Conservation (phyloP, 2,888 invertebrate species). For the Frankliniella fusca region DNA sequence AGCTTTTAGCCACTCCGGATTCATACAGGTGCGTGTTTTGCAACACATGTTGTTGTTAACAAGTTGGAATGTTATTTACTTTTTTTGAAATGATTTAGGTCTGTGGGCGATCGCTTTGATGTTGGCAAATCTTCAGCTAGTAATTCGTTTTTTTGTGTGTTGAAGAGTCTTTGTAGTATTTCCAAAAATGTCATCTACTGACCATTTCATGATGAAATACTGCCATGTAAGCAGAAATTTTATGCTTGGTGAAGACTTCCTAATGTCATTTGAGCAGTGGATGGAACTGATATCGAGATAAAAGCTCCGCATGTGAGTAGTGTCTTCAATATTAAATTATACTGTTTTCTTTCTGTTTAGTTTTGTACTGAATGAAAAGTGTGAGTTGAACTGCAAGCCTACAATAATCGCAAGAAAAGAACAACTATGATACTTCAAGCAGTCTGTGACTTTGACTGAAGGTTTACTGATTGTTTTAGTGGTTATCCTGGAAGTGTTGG, state of each 20-base stretch:
- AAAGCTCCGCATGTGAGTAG: slow-evolving; percentile 3
- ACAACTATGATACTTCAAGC: slow-evolving; percentile 33
- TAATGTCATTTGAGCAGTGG: neutral
- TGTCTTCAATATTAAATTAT: neutral
- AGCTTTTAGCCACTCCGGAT: slow-evolving; percentile 12
- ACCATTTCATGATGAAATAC: slow-evolving; percentile 14
- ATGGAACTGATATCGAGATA: slow-evolving; percentile 8
- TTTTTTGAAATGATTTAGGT: neutral
- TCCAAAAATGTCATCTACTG: neutral
- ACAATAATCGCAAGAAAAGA: slow-evolving; percentile 29
- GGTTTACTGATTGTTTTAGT: slow-evolving; percentile 32
- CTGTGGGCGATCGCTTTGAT: slow-evolving; percentile 18
- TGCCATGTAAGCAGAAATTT: neutral
- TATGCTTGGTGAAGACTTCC: neutral
- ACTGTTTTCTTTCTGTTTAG: neutral
- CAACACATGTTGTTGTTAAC: neutral
- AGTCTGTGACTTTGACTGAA: slow-evolving; percentile 31
- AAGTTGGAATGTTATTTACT: neutral
- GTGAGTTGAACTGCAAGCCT: slow-evolving; percentile 2
- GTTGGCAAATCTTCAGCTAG: neutral
- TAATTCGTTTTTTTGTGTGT: neutral
- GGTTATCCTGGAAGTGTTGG: slow-evolving; percentile 34
- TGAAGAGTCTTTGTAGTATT: neutral
- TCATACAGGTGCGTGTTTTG: neutral
- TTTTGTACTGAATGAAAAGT: neutral